These are phyloP conservation scores for Lagenorhynchus albirostris DNA, from an alignment of 2,113 vertebrate species.

Conservation along the genomic window DNA sequence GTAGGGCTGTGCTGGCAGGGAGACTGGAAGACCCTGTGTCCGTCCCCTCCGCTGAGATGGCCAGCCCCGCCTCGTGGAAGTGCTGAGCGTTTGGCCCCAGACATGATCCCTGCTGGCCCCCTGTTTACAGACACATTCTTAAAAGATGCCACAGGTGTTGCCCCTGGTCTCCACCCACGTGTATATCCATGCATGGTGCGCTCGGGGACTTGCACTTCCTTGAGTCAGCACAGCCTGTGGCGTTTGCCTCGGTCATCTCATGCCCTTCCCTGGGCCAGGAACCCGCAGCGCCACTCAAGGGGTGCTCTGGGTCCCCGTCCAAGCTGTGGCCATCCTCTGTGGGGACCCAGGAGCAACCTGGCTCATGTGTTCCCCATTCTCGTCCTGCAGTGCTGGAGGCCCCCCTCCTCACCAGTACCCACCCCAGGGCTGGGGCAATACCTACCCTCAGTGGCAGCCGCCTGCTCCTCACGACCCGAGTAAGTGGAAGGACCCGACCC, in stretches of 20 bases:
- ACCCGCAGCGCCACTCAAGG: accelerated
- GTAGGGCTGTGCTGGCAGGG: not conserved
- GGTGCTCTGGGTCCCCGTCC: not conserved
- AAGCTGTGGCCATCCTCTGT: accelerated
- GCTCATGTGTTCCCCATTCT: not conserved
- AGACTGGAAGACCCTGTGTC: not conserved
- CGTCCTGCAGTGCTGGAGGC: conserved; percentile 82
- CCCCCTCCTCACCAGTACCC: conserved; percentile 90
- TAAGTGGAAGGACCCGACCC: conserved; percentile 72
- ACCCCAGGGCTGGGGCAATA: conserved; percentile 91
- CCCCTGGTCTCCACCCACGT: accelerated
- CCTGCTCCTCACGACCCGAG: conserved; percentile 92
- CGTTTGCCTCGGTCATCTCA: accelerated
- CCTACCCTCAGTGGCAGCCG: conserved; percentile 93
- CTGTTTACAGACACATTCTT: not conserved
- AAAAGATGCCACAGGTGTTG: not conserved
- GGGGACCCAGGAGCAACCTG: accelerated
- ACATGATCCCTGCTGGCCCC: no score
- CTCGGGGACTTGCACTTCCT: not conserved
- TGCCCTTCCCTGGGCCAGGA: not conserved
- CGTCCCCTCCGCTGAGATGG: accelerated
- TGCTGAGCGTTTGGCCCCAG: accelerated
- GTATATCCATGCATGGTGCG: accelerated
- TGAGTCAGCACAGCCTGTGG: accelerated
- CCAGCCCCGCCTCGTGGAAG: no score